Conservation (phyloP, 2,888 invertebrate genomes). For the Lochmaea crataegi region DNA sequence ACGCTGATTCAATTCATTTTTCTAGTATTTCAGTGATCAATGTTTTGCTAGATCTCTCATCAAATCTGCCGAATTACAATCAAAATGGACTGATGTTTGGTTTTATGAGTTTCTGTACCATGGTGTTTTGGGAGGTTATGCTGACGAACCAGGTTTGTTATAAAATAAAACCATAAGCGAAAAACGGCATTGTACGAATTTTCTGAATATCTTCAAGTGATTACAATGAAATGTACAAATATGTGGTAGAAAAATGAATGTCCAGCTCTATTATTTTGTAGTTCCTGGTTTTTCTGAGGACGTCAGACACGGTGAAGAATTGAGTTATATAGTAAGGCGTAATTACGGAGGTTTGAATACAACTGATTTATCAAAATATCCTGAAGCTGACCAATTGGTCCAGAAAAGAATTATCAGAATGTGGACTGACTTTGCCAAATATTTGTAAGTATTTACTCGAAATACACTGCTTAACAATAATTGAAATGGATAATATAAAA, state of each 20-base stretch:
- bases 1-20: constrained; percentile 16
- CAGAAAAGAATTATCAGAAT: constrained; percentile 46
- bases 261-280: constrained; percentile 20
- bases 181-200: background rate
- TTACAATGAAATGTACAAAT: constrained; percentile 24
- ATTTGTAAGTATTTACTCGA: constrained; percentile 45
- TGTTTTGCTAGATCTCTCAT: constrained; percentile 48
- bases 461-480: no score
- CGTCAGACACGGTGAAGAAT: constrained; percentile 48
- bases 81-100: constrained; percentile 46
- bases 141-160: constrained; percentile 42
- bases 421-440: constrained; percentile 51
- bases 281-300: constrained; percentile 45
- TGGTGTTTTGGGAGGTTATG: constrained; percentile 45
- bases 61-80: constrained; percentile 48
- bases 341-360: constrained; percentile 44
- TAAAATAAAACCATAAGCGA: constrained; percentile 1
- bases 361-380: constrained; percentile 45
- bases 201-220: no score
- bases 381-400: constrained; percentile 44
- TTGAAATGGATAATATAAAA: no score
- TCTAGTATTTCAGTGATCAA: constrained; percentile 49
- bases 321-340: constrained; percentile 45
- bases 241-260: no score
- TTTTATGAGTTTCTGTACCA: constrained; percentile 50